These are phyloP conservation scores for Loriculus beryllinus DNA, from an alignment of 2,797 vertebrate species.

Conservation along the genomic window DNA sequence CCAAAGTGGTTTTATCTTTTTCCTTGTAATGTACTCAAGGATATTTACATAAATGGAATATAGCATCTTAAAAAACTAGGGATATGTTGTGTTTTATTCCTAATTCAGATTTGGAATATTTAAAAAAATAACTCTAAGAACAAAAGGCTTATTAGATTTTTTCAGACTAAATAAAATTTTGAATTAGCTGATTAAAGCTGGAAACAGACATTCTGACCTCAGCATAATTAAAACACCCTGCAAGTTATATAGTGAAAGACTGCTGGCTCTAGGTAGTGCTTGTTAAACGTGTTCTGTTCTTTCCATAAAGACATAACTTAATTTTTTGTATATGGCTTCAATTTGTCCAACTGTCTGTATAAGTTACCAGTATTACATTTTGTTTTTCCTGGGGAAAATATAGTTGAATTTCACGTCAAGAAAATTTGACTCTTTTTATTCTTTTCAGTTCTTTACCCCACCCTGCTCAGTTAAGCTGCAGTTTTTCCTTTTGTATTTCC, in stretches of 20 bases:
- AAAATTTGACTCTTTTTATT: neutral
- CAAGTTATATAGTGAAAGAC: constrained; percentile 3
- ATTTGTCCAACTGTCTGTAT: constrained; percentile 62
- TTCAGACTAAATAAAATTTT: neutral
- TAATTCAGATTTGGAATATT: neutral
- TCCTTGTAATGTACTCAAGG: neutral
- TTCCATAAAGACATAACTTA: constrained; percentile 62
- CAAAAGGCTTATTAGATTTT: neutral
- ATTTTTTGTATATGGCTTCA: constrained; percentile 64
- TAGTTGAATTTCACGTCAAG: constrained; percentile 45
- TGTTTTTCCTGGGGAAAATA: constrained; percentile 58
- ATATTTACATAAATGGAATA: neutral
- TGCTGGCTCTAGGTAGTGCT: constrained; percentile 43
- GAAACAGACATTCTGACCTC: constrained; percentile 49
- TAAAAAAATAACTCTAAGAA: neutral
- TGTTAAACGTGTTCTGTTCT: constrained; percentile 58
- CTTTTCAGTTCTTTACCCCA: constrained; percentile 43
- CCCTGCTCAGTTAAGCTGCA: constrained; percentile 21
- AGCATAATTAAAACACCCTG: constrained; percentile 52
- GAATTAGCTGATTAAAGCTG: constrained; percentile 41
- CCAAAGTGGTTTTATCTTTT: neutral
- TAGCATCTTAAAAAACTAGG: neutral
- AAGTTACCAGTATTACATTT: constrained; percentile 50
- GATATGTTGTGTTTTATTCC: neutral
- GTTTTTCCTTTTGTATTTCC: constrained; percentile 66